Base-by-base conservation (phyloP, 2,113 vertebrate species). In the Synodontis membranacea region DNA sequence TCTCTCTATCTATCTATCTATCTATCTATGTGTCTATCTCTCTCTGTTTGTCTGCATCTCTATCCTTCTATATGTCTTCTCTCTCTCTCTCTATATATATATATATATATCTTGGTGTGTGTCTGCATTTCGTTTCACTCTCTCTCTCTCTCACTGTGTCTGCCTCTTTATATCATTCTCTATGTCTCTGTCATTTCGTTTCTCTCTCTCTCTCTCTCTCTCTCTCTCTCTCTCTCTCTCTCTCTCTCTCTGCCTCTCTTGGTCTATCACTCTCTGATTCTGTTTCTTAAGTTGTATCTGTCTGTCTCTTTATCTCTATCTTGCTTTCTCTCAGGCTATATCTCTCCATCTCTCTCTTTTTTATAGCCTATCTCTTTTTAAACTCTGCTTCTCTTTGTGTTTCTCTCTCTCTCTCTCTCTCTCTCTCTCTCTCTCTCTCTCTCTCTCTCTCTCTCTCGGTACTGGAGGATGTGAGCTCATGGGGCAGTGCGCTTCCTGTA, bases 11-110 rank as follows among this genome's bases (percentile, higher is more conserved):
- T 92, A 0, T 50, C 48, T 50, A 10, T 50, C 44, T 46, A 88
- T 92, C 96, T 93, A 94, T 94, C 93, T 95, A 95, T 95, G 93
- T 93, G 95, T 93, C 93, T 52, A 4, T 52, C 50, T 52, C 95
- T 44, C 44, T 44, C 44, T 44, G 44, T 44, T 7, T 95, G 94
- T 95, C 96, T 93, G 94, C 93, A 91, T 95, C 94, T 94, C 92
- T 91, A 92, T 92, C 89, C 92, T 9, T 56, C 54, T 56, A 0
- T 56, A 17, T 50, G 64, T 50, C 9, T 21, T 82, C 62, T 34
- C 83, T 83, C 72, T 17, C 60, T 60, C 70, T 62, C 11, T 37
- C 37, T 58, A 50, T 31, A 17, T 78, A 2, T 44, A 4, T 44
- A 3, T 44, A 6, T 44, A 6, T 44, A 6, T 44, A 6, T 44